These are phyloP conservation scores for Malurus splendens DNA, from an alignment of 2,797 vertebrate genomes.

Conservation along the genomic window DNA sequence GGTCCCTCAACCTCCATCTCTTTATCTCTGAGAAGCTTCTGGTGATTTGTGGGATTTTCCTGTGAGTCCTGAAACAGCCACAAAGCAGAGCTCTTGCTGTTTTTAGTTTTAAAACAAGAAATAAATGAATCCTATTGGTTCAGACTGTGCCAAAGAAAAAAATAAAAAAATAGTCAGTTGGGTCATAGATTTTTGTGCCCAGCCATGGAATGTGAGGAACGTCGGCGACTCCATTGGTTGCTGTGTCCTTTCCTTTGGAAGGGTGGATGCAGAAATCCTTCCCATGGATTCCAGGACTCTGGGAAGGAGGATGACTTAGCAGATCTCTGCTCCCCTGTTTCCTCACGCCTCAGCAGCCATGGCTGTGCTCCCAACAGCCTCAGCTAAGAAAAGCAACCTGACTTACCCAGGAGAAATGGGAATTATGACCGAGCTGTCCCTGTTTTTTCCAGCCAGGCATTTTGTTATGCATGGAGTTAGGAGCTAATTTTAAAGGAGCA, in stretches of 20 bases:
- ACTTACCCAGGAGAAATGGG: background rate
- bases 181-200: background rate
- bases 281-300: fast-evolving
- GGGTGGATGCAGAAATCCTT: background rate
- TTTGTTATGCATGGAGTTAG: background rate
- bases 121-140: background rate
- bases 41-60: background rate
- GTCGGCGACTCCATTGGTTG: fast-evolving
- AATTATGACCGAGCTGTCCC: background rate
- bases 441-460: background rate
- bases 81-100: background rate
- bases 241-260: background rate
- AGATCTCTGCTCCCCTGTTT: background rate
- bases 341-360: background rate
- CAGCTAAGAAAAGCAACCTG: constrained; percentile 30
- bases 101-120: background rate
- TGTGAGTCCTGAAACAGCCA: background rate
- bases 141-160: background rate
- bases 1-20: background rate
- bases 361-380: background rate
- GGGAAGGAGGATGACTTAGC: background rate
- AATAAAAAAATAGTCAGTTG: background rate
- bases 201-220: fast-evolving
- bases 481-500: constrained; percentile 38
- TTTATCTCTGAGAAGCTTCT: background rate